A percentile compares a stretch with the other conserved stretches of the same genome.
Conservation (phyloP, 2,797 vertebrate genomes). For the Gephyroberyx darwinii region DNA sequence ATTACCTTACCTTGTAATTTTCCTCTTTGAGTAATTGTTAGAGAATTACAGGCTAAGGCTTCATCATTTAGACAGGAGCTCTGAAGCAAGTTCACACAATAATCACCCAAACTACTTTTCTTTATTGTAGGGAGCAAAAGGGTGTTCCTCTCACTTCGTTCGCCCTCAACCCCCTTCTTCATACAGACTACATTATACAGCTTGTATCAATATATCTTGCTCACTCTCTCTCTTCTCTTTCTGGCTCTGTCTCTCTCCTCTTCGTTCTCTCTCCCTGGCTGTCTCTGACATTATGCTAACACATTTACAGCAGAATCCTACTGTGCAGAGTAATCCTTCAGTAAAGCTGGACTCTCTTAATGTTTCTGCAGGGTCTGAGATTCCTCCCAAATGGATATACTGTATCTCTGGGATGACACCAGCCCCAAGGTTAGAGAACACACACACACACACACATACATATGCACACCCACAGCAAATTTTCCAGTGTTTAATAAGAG, state of each 20-base stretch:
- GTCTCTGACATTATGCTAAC: constrained; percentile 68
- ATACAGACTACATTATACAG: constrained; percentile 17
- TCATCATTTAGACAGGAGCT: constrained; percentile 44
- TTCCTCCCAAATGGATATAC: constrained; percentile 47
- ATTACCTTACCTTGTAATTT: constrained; percentile 40
- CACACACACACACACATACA: constrained; percentile 35
- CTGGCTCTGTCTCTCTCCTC: constrained; percentile 2
- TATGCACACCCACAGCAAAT: constrained; percentile 1
- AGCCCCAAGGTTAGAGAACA: constrained; percentile 55
- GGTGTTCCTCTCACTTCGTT: not conserved
- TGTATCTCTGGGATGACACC: constrained; percentile 53
- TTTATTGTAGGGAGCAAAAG: constrained; percentile 15
- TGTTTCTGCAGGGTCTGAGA: constrained; percentile 48
- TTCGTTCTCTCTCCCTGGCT: constrained; percentile 36
- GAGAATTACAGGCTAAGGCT: constrained; percentile 45
- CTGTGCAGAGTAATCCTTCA: constrained; percentile 67
- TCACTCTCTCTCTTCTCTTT: constrained; percentile 14
- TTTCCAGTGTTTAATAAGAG: too few species aligned
- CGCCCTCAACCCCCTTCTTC: not conserved
- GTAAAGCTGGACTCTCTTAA: constrained; percentile 53
- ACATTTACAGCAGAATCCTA: constrained; percentile 61
- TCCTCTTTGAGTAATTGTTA: constrained; percentile 39
- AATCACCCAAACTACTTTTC: constrained; percentile 39
- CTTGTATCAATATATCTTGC: constrained; percentile 9
- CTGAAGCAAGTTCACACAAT: constrained; percentile 28